phyloP scores from a whole-genome alignment of 2,797 vertebrate species.

The Petrocephalus schoutedeni region DNA sequence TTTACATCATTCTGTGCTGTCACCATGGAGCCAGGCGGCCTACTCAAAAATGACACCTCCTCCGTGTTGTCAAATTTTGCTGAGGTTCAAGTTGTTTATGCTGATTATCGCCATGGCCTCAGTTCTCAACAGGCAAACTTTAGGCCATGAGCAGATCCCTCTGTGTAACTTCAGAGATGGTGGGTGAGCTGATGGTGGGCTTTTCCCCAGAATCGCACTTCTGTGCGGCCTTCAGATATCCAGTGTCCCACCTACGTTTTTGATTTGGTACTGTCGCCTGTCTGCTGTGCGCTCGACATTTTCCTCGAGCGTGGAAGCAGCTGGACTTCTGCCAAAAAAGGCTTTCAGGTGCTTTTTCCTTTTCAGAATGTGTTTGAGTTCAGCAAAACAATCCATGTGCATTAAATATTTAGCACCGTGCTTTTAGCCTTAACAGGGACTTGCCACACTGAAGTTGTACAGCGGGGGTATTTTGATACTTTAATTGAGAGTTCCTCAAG shows the following conservation, averaged over 20 bases:
- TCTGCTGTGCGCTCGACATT: background rate
- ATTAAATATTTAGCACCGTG: background rate
- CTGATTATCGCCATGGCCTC: background rate
- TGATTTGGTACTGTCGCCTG: background rate
- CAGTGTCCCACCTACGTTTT: background rate
- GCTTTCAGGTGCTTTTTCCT: background rate
- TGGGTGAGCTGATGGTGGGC: background rate
- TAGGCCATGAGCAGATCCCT: background rate
- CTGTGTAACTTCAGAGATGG: background rate
- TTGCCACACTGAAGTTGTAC: background rate
- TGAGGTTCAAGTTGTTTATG: background rate
- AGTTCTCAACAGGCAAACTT: background rate
- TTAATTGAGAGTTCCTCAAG: background rate
- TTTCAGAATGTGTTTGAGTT: background rate
- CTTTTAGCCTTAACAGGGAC: conserved; percentile 9
- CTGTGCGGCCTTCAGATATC: background rate
- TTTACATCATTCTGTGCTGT: conserved; percentile 3
- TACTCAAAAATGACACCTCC: background rate
- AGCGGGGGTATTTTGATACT: background rate
- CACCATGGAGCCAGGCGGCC: background rate
- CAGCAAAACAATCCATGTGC: background rate
- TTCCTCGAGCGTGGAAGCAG: background rate
- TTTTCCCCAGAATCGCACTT: background rate
- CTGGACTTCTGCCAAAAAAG: background rate
- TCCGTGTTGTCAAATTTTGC: background rate